phyloP scores from a whole-genome alignment of 2,113 vertebrate species.

The Barbus barbus region DNA sequence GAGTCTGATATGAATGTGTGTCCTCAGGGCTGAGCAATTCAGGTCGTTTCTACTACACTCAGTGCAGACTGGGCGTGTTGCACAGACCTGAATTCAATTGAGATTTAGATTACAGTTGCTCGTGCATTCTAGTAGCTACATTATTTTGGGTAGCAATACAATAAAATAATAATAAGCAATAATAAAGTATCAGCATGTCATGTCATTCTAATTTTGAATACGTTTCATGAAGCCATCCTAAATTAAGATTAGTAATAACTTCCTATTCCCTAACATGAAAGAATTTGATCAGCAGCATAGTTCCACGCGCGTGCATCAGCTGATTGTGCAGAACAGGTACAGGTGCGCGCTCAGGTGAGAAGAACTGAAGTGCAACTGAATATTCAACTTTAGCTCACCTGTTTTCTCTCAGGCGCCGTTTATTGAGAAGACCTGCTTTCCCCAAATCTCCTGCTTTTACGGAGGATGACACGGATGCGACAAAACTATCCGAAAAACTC shows the following conservation, averaged over 20 bases:
- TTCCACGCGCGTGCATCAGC: not conserved
- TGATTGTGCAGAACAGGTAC: conserved; percentile 22
- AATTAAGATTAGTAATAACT: not conserved
- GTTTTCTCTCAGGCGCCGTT: conserved; percentile 1
- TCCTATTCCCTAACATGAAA: not conserved
- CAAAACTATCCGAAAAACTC: not conserved
- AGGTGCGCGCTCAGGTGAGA: conserved; percentile 19
- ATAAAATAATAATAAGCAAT: not conserved
- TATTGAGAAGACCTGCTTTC: not conserved
- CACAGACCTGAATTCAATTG: conserved; percentile 16
- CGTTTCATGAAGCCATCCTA: not conserved
- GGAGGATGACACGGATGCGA: not conserved
- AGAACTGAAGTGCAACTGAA: not conserved
- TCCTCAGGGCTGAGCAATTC: conserved; percentile 51
- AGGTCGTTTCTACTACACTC: conserved; percentile 45
- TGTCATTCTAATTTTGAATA: not conserved
- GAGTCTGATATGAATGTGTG: conserved; percentile 14
- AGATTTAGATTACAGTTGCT: not conserved
- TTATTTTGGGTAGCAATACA: not conserved
- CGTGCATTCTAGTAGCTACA: not conserved
- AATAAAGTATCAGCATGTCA: not conserved
- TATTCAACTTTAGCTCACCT: not conserved
- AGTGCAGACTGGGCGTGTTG: conserved; percentile 10
- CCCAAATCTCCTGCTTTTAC: not conserved
- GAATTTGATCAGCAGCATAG: not conserved